Evolutionary conservation across 1,140 invertebrate genomes (phyloP), one percentile per base, ranked within the genome.

Genomic region (Listronotus oregonensis): DNA sequence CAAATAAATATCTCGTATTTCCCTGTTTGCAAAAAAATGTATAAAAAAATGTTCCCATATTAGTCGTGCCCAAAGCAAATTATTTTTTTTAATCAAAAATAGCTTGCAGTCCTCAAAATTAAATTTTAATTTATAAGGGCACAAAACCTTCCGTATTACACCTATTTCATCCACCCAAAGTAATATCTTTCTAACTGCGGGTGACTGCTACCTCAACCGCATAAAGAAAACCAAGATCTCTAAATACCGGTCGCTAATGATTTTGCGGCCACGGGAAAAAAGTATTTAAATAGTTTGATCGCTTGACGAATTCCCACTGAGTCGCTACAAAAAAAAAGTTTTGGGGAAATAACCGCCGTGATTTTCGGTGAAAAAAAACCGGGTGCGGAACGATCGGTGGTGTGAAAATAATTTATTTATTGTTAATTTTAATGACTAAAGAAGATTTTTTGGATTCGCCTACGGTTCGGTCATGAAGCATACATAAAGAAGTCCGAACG

Each of bases 361-460:
- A 57, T 57, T 57, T 57, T 46, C 3, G 32, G 43, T 57, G 40
- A 57, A 57, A 34, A 40, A 39, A 57, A 57, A 44, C 44, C 46
- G 49, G 49, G 17, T 61, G 46, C 49, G 21, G 46, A 51, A 59
- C 46, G 31, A 50, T 51, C 43, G 6, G 9, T 27, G 15, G 52
- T 14, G 52, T 56, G 40, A 42, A 56, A 56, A 21, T 56, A 61
- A 49, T 42, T 11, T 34, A 21, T 61, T 51, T 42, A 50, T 61
- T 61, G 49, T 61, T 40, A 27, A 51, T 18, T 43, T 61, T 61
- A 51, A 61, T 51, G 14, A 61, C 34, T 46, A 10, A 21, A 27
- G 32, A 21, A 51, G 1, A 10, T 32, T 14, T 11, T 11, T 11
- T 6, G 5, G 6, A 17, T 17, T 12, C 12, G 12, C 12, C 12